Base-by-base conservation (phyloP, 2,113 vertebrate genomes). In the Colistium nudipinnis region DNA sequence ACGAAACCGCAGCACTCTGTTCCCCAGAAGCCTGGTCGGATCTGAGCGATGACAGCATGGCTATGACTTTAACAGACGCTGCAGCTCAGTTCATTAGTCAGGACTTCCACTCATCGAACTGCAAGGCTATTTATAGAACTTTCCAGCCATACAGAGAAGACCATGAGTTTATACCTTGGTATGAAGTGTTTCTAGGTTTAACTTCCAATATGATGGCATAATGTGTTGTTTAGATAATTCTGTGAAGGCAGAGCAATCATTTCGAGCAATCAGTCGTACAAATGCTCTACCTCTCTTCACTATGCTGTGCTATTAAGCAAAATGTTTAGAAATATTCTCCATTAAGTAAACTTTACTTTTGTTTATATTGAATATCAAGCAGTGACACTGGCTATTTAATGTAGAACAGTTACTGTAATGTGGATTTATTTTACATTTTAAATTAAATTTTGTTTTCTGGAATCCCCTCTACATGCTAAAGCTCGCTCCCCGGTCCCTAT, bases 121-220 rank as follows among this genome's bases (percentile, higher is more conserved):
- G 12, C 1, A 33, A 1, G 1, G 44, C 62, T 75, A 73, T 75
- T 72, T 60, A 61, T 75, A 78, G 53, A 14, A 28, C 11, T 28
- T 13, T 51, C 35, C 57, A 69, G 20, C 45, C 35, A 33, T 19
- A 16, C 12, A 28, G 35, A 65, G 20, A 0, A 47, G 9, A 17
- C 4, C 3, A 25, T 22, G 4, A 28, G 4, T 43, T 44, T 7
- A 41, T 28, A 28, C 30, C 31, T 14, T 31, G 30, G 28, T 28
- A 51, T 35, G 36, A 4, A 12, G 27, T 22, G 3, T 33, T 41
- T 19, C 5, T 44, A 43, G 12, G 36, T 9, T 3, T 13, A 39
- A 11, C 11, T 14, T 28, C 16, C 1, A 19, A n/a, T n/a, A n/a
- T n/a, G n/a, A n/a, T n/a, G n/a, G n/a, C n/a, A n/a, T n/a, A n/a